Conservation (phyloP, 2,888 invertebrate species). For the Eupsilia transversa region DNA sequence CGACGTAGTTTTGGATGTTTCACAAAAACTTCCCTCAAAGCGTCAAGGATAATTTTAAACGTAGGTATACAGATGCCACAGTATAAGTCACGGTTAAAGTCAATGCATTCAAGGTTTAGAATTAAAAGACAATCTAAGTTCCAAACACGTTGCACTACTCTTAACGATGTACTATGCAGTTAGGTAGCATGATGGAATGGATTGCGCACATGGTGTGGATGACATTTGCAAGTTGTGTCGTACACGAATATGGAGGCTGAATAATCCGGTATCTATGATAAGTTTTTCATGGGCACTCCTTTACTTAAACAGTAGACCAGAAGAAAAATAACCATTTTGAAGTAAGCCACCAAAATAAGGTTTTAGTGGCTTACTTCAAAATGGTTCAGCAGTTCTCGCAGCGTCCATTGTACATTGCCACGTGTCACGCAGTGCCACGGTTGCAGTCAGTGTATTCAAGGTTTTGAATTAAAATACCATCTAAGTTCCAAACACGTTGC, state of each 20-base stretch:
- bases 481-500: slow-evolving; percentile 1
- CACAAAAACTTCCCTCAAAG: background rate
- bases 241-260: slow-evolving; percentile 20
- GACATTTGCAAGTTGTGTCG: slow-evolving; percentile 52
- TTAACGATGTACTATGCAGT: slow-evolving; percentile 17
- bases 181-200: slow-evolving; percentile 51
- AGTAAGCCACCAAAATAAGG: background rate
- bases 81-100: background rate
- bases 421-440: background rate
- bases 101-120: background rate
- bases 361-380: too few relatives aligned
- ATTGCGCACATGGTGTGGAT: slow-evolving; percentile 64
- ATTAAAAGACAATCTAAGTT: slow-evolving; percentile 17
- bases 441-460: background rate
- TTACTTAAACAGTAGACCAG: background rate
- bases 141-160: slow-evolving; percentile 8
- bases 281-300: background rate
- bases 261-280: background rate
- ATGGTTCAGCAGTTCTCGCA: too few relatives aligned
- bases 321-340: background rate
- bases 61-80: background rate
- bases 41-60: background rate
- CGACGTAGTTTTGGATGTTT: slow-evolving; percentile 3
- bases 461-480: slow-evolving; percentile 23
- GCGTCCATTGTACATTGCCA: too few relatives aligned